Base-by-base conservation (phyloP, 2,797 vertebrate species). In the Bufotes viridis region DNA sequence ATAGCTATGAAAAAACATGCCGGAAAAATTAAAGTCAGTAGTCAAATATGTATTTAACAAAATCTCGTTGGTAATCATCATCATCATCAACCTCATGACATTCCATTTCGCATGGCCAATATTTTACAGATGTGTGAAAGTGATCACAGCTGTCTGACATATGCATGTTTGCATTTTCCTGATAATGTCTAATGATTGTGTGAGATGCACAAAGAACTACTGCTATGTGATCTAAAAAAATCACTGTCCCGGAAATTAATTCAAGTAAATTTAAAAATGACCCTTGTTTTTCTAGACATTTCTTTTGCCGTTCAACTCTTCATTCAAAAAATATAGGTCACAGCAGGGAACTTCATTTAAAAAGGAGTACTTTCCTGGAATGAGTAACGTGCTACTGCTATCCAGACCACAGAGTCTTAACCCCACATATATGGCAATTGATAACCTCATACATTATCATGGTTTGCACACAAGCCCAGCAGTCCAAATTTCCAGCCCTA, bases 91-190 rank as follows among this genome's bases (percentile, higher is more conserved):
- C 72, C 51, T 78, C 60, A 82, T 67, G 60, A 61, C 61, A 53
- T 78, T 86, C 78, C 26, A 58, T 86, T 86, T 78, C 63, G 70
- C 76, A 80, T 57, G 0, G 72, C 17, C 80, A 87, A 65, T 87
- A 82, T 82, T 67, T 81, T 65, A 65, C 80, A 87, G 86, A 87
- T 87, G 69, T 82, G 80, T 60, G 65, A 87, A 87, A 81, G 78
- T 70, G 51, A 42, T 29, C 69, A 69, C 61, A 86, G 85, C 74
- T 78, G n/a, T 63, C 24, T 57, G 57, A 85, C 74, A 53, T 13
- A 78, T 51, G 51, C 51, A 81, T 81, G 57, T 63, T 72, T 72
- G 69, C 20, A 58, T 84, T 84, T 84, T 72, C 72, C 72, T 49
- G 17, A 74, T 74, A 74, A 49, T 49, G 34, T 74, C 34, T 74